Evolutionary conservation across 2,888 invertebrate species (phyloP).

Genomic region (Brachycybe producta): DNA sequence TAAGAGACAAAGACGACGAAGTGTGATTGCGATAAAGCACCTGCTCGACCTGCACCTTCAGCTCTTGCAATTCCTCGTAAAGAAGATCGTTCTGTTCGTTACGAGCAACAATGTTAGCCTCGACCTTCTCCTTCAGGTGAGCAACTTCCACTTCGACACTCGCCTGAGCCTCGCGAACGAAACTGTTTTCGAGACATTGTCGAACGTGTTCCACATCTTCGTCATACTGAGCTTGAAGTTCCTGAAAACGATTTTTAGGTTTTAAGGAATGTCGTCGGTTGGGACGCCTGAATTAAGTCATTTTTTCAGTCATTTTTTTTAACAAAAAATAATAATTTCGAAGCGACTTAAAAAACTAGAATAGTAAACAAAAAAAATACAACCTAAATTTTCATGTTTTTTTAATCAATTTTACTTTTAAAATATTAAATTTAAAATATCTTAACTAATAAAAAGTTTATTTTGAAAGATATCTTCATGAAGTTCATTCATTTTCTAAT

Average conservation of each 20-base stretch:
- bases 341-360: no score
- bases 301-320: no score
- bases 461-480: no score
- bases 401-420: no score
- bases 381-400: no score
- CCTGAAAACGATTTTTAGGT: no score
- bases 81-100: conserved; percentile 10
- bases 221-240: conserved; percentile 14
- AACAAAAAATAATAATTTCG: no score
- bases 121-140: conserved; percentile 8
- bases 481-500: no score
- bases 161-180: conserved; percentile 11
- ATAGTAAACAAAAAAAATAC: no score
- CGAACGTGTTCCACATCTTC: conserved; percentile 16
- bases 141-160: conserved; percentile 12
- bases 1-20: background rate
- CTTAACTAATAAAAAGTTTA: no score
- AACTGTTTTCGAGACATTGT: conserved; percentile 5
- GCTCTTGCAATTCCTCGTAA: conserved; percentile 3
- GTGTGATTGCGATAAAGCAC: conserved; percentile 5
- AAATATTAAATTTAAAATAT: no score
- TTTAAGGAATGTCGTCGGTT: background rate
- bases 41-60: conserved; percentile 13
- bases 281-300: no score
- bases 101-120: conserved; percentile 10